phyloP scores from a whole-genome alignment of 2,888 invertebrate species.

The Chydorus sphaericus region DNA sequence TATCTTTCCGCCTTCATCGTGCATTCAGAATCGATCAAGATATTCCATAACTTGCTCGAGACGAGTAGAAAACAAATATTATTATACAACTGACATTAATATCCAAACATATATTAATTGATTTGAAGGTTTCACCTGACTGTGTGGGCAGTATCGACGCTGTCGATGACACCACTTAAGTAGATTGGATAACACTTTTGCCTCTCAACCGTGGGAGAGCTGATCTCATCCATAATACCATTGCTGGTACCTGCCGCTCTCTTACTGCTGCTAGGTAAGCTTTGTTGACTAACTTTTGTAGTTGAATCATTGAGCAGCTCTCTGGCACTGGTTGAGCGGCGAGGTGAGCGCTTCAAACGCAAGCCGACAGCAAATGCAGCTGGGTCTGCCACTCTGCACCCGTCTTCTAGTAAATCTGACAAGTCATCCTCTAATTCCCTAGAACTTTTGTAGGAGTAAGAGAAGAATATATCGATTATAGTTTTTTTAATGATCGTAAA shows the following conservation, averaged over 20 bases:
- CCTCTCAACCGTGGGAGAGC: too few relatives aligned
- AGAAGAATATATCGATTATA: background rate
- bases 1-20: too few relatives aligned
- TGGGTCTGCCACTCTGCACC: background rate
- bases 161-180: slow-evolving; percentile 10
- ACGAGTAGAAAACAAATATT: too few relatives aligned
- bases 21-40: too few relatives aligned
- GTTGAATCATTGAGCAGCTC: background rate
- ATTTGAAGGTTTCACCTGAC: background rate
- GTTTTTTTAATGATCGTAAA: background rate
- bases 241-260: background rate
- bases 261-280: background rate
- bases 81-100: too few relatives aligned
- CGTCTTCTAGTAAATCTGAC: slow-evolving; percentile 7
- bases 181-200: slow-evolving; percentile 11
- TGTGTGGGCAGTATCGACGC: background rate
- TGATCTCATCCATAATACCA: background rate
- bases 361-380: background rate
- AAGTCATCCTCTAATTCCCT: slow-evolving; percentile 3
- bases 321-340: background rate
- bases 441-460: background rate
- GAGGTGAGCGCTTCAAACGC: background rate
- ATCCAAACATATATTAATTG: too few relatives aligned
- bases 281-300: background rate
- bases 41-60: too few relatives aligned